Evolutionary conservation across 2,888 invertebrate species (phyloP).

Genomic region (Labia minor): DNA sequence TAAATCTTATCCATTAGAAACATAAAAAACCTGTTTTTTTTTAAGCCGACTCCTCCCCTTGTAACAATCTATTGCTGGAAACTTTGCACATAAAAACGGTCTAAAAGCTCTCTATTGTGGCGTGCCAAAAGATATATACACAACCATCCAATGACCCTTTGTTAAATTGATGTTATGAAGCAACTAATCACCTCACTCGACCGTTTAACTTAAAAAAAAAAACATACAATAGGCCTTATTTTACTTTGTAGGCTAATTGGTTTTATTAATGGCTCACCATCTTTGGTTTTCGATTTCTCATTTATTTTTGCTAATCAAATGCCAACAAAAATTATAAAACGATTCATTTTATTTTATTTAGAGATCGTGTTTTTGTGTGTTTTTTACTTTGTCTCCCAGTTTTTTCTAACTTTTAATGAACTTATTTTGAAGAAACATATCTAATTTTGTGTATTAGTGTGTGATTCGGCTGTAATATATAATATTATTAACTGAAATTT

Average conservation of each 20-base stretch:
- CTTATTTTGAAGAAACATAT: too few species aligned
- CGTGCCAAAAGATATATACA: background rate
- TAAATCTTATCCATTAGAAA: background rate
- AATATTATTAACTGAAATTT: too few species aligned
- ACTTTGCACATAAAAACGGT: constrained; percentile 5
- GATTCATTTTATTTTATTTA: too few species aligned
- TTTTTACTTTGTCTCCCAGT: too few species aligned
- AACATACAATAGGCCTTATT: background rate
- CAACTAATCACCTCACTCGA: background rate
- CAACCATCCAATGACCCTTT: background rate
- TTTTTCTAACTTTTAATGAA: too few species aligned
- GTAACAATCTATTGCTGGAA: constrained; percentile 1
- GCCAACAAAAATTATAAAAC: background rate
- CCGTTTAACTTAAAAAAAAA: background rate
- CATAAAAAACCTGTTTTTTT: background rate
- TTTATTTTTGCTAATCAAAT: background rate
- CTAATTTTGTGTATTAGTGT: too few species aligned
- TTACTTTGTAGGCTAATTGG: too few species aligned
- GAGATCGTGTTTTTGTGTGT: too few species aligned
- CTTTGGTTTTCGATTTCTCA: background rate
- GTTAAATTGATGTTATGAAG: constrained; percentile 2
- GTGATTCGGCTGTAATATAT: too few species aligned
- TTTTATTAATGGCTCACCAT: too few species aligned
- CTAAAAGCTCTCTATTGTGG: constrained; percentile 13
- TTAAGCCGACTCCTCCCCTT: constrained; percentile 1